Percentiles rank a stretch among this genome's conserved stretches.
Conservation (phyloP, 2,888 invertebrate genomes). For the Sinhomidia bicolor region DNA sequence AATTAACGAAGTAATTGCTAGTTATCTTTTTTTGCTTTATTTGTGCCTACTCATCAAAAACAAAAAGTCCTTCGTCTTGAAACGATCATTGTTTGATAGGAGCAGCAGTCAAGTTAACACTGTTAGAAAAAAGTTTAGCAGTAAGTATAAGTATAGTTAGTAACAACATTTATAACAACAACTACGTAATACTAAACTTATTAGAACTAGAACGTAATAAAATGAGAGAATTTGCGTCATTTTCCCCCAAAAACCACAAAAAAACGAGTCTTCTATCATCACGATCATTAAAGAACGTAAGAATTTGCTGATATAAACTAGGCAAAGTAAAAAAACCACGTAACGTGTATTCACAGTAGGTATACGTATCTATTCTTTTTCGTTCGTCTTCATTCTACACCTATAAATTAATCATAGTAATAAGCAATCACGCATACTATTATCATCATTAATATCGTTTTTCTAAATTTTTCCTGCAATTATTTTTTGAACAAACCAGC, state of each 20-base stretch:
- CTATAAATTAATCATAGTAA: constrained; percentile 51
- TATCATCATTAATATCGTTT: constrained; percentile 11
- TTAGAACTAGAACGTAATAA: constrained; percentile 9
- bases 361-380: background rate
- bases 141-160: too few relatives aligned
- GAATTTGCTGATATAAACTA: background rate
- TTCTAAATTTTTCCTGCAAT: constrained; percentile 50
- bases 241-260: constrained; percentile 40
- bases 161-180: too few relatives aligned
- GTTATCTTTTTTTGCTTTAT: background rate
- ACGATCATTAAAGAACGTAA: background rate
- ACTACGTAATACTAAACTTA: too few relatives aligned
- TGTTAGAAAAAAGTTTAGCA: too few relatives aligned
- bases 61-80: constrained; percentile 23
- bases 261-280: background rate
- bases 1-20: background rate
- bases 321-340: background rate
- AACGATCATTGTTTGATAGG: constrained; percentile 6
- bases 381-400: constrained; percentile 37
- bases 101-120: background rate
- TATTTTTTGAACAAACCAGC: constrained; percentile 16
- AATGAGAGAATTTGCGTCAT: constrained; percentile 38
- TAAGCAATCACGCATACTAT: constrained; percentile 57
- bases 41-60: background rate
- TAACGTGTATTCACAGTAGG: too few relatives aligned